Evolutionary conservation across 2,888 invertebrate species (phyloP), one percentile per base, ranked within the genome.

Genomic region (Pollenia labialis): DNA sequence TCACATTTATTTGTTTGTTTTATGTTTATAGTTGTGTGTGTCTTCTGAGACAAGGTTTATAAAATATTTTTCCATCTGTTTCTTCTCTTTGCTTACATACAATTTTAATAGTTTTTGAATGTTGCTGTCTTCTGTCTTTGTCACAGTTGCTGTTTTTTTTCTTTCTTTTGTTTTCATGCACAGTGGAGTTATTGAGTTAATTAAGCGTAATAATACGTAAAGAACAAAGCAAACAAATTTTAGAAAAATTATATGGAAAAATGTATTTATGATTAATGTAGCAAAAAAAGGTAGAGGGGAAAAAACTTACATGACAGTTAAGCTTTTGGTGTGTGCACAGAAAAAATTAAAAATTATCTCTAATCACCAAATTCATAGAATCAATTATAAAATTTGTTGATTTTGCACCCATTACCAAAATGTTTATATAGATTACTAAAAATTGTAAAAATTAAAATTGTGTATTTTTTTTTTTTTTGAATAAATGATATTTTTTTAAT

Each of bases 201-300:
- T 82, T 75, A 69, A 82, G 60, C 62, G 52, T 66, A 18, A 74
- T 16, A 12, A 10, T 23, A 42, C n/a, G 58, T 56, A 58, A 56
- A 44, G 16, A 9, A 32, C 10, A 44, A 46, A 72, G 2, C 18
- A 8, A 50, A 12, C 42, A 14, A 52, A 14, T 71, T 44, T 56
- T 18, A 44, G n/a, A 11, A 9, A n/a, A 52, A 52, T 52, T 42
- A 52, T 69, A 52, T 42, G 69, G 42, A 42, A 18, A 12, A 18
- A 23, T 4, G 6, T 32, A 32, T 32, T 32, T 6, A 32, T 32
- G 32, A 32, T 32, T 32, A 32, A 32, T 32, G 32, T 32, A 32
- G 32, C 32, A 32, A 6, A 32, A 32, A 1, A 32, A 32, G 32
- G 32, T 32, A 32, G 32, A 32, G 32, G 32, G 32, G 6, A 32